A percentile compares a stretch with the other conserved stretches of the same genome.
These are phyloP conservation scores for Papilio polytes DNA, from an alignment of 1,140 invertebrate genomes.

Conservation along the genomic window DNA sequence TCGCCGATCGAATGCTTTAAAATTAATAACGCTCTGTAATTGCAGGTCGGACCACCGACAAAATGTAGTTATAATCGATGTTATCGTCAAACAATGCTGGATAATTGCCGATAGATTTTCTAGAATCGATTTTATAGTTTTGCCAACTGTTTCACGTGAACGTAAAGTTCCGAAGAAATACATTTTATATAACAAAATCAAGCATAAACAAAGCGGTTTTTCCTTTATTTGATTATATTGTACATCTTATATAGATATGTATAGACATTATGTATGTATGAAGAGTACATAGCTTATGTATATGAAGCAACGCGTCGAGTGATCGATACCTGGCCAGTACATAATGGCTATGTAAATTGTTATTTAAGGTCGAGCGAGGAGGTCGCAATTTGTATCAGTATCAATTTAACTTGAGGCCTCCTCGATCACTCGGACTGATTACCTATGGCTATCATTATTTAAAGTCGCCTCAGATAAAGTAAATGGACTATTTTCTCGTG, in stretches of 20 bases:
- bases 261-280: background rate
- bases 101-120: conserved; percentile 22
- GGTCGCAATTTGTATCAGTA: conserved; percentile 38
- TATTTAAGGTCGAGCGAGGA: conserved; percentile 45
- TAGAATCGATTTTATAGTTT: conserved; percentile 5
- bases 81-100: conserved; percentile 45
- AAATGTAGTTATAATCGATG: conserved; percentile 52
- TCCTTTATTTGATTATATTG: background rate
- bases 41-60: conserved; percentile 57
- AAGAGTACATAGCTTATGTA: background rate
- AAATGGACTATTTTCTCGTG: conserved; percentile 39
- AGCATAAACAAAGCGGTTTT: background rate
- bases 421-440: conserved; percentile 40
- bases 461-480: conserved; percentile 38
- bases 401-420: conserved; percentile 33
- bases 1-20: conserved; percentile 48
- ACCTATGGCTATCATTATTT: conserved; percentile 40
- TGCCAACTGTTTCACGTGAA: background rate
- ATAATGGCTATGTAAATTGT: conserved; percentile 61
- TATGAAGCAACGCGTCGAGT: conserved; percentile 54
- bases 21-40: conserved; percentile 47
- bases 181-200: background rate
- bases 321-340: conserved; percentile 53
- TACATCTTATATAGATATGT: background rate
- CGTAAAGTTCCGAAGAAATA: background rate